phyloP scores from a whole-genome alignment of 2,888 invertebrate genomes.

The Sinohyriopsis cumingii region DNA sequence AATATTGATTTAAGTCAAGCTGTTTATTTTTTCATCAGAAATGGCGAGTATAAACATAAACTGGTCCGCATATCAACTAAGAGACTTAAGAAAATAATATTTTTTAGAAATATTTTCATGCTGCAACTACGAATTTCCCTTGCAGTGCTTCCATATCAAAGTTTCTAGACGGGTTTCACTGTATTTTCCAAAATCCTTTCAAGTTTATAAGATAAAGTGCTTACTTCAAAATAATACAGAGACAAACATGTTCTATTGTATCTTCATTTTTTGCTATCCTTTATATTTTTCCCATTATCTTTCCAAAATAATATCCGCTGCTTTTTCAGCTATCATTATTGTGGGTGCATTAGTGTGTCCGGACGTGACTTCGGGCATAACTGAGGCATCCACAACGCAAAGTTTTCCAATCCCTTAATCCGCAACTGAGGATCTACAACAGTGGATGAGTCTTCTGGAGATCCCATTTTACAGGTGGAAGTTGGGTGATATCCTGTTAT shows the following conservation, averaged over 20 bases:
- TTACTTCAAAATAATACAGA: too few species aligned
- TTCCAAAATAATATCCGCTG: neutral
- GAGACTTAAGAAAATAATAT: neutral
- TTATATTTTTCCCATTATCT: slow-evolving; percentile 7
- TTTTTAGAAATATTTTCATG: neutral
- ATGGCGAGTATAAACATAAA: neutral
- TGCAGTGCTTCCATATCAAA: neutral
- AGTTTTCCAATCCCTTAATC: slow-evolving; percentile 22
- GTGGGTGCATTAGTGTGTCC: slow-evolving; percentile 16
- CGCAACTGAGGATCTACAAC: slow-evolving; percentile 23
- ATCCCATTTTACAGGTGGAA: slow-evolving; percentile 29
- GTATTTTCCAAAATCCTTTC: too few species aligned
- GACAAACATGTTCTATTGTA: too few species aligned
- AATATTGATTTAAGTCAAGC: neutral
- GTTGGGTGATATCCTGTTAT: slow-evolving; percentile 23
- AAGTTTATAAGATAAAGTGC: too few species aligned
- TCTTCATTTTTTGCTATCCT: too few species aligned
- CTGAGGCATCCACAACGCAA: slow-evolving; percentile 24
- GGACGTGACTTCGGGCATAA: slow-evolving; percentile 24
- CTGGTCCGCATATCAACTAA: too few species aligned
- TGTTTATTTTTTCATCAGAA: neutral
- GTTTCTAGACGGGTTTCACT: too few species aligned
- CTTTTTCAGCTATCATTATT: too few species aligned
- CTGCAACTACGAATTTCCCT: neutral
- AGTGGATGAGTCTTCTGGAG: slow-evolving; percentile 8